Evolutionary conservation across 2,113 vertebrate genomes (phyloP), one percentile per base, ranked within the genome.

Genomic region (Anolis sagrei): DNA sequence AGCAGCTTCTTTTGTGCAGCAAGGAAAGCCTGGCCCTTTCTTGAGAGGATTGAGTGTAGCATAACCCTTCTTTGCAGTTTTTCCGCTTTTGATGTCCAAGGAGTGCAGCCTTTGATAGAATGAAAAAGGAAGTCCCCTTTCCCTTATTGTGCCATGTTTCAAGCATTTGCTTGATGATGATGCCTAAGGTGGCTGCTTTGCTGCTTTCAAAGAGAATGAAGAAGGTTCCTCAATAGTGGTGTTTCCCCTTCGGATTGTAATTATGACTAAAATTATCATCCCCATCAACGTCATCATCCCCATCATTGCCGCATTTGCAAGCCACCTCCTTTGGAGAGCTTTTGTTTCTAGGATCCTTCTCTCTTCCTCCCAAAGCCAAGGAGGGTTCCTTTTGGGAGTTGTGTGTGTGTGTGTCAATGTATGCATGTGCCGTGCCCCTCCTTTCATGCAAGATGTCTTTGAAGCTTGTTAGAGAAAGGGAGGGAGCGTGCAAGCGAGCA

Each of bases 251-350:
- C 16, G 32, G 58, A 25, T 64, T 48, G n/a, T 49, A 51, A 44
- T 29, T 6, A 4, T 19, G 14, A 48, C 29, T 29, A 1, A 14
- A 68, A n/a, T 80, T 72, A 0, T 18, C 0, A 0, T 5, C 25
- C n/a, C n/a, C n/a, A n/a, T n/a, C n/a, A n/a, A n/a, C n/a, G n/a
- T n/a, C n/a, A 72, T 49, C 32, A 0, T 82, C 21, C 3, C 49
- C 54, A 29, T n/a, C 58, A 87, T 39, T 72, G 61, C 72, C 32
- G 62, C 84, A 82, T 14, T 89, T 82, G 66, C 48, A 58, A 79
- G 76, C 39, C n/a, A 23, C 34, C 66, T 44, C n/a, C 51, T 8
- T 7, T 27, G 0, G 13, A 0, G 14, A 1, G 82, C 18, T 81
- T 0, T 2, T 0, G 7, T 36, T 49, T 82, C 84, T 80, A 36